These are phyloP conservation scores for Scaptomyza graminum DNA, from an alignment of 1,140 invertebrate genomes.

Conservation along the genomic window DNA sequence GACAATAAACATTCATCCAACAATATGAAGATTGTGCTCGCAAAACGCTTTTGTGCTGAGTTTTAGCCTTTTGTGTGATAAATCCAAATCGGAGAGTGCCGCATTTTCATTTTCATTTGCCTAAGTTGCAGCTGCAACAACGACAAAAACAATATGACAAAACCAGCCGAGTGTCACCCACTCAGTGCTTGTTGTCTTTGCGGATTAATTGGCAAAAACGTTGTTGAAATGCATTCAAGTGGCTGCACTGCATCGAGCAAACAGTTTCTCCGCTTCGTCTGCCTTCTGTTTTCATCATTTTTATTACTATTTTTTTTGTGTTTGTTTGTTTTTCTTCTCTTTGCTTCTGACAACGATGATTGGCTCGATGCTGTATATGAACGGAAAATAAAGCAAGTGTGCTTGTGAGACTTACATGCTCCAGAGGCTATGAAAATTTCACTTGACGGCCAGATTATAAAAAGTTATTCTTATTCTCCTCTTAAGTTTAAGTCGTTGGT, in stretches of 20 bases:
- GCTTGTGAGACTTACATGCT: conserved; percentile 1
- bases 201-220: conserved; percentile 64
- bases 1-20: conserved; percentile 31
- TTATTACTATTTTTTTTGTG: neutral
- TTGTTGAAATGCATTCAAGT: conserved; percentile 71
- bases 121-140: conserved; percentile 22
- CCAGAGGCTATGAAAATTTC: conserved; percentile 17
- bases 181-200: conserved; percentile 66
- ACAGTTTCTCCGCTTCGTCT: conserved; percentile 12
- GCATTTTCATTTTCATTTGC: conserved; percentile 52
- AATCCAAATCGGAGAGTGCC: conserved; percentile 46
- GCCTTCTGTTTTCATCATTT: neutral
- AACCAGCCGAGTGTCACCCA: conserved; percentile 48
- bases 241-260: conserved; percentile 52
- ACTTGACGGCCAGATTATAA: conserved; percentile 11
- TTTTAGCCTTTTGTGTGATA: conserved; percentile 57
- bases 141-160: conserved; percentile 24
- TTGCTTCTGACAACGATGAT: conserved; percentile 39
- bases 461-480: neutral
- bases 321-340: conserved; percentile 27
- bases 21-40: conserved; percentile 9
- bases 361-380: conserved; percentile 16
- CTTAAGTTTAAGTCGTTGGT: too few species aligned
- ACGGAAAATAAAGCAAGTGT: conserved; percentile 9
- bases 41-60: conserved; percentile 14